Evolutionary conservation across 2,797 vertebrate genomes (phyloP).

Genomic region (Diglossa cyanea): DNA sequence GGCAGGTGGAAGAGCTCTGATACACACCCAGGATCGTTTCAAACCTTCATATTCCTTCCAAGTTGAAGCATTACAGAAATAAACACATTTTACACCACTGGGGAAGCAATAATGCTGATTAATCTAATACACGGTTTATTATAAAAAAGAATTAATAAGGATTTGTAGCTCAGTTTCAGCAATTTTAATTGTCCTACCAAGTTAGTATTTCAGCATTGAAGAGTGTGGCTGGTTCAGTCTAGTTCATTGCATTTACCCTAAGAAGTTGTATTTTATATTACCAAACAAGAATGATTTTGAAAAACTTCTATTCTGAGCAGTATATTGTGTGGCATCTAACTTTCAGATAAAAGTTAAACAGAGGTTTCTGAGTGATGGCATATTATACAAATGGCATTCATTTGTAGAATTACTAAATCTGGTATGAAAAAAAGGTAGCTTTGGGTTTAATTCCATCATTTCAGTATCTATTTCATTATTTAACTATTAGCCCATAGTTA

Average conservation of each 20-base stretch:
- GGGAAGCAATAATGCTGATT: background rate
- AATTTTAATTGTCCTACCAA: background rate
- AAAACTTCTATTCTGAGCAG: background rate
- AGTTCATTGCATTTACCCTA: background rate
- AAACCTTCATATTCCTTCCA: background rate
- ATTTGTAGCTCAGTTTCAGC: background rate
- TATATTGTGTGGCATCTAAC: background rate
- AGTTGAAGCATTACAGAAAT: background rate
- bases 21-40: background rate
- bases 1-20: background rate
- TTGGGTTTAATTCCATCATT: background rate
- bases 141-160: background rate
- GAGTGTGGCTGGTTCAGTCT: background rate
- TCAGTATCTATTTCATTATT: background rate
- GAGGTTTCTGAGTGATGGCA: background rate
- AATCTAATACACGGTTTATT: background rate
- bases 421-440: background rate
- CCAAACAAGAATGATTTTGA: background rate
- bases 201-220: background rate
- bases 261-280: background rate
- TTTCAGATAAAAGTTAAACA: background rate
- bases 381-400: background rate
- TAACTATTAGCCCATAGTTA: background rate
- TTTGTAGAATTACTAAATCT: background rate
- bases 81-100: background rate